A percentile compares a stretch with the other conserved stretches of the same genome.
phyloP scores from a whole-genome alignment of 2,888 invertebrate species.

The Fragum fragum region DNA sequence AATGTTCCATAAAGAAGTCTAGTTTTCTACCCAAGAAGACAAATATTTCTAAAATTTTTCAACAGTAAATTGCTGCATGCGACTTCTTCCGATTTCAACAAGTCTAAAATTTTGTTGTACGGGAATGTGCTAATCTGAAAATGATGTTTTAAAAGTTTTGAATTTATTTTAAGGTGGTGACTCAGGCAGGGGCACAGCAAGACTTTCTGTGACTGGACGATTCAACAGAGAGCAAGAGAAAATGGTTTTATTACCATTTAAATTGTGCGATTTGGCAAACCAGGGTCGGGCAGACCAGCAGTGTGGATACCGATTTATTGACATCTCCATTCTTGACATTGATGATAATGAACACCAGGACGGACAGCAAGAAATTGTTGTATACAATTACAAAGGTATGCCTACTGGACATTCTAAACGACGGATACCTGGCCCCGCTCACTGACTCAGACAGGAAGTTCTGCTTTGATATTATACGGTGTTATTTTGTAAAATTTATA shows the following conservation, averaged over 20 bases:
- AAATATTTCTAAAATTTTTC: not conserved
- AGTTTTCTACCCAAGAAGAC: too few species aligned
- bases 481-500: too few species aligned
- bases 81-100: too few species aligned
- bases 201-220: conserved; percentile 95
- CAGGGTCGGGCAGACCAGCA: conserved; percentile 93
- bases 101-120: too few species aligned
- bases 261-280: conserved; percentile 98
- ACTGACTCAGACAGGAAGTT: too few species aligned
- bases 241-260: conserved; percentile 98
- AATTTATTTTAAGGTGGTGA: conserved; percentile 86
- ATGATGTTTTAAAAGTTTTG: too few species aligned
- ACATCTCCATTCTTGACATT: conserved; percentile 98
- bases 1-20: too few species aligned
- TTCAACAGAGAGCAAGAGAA: conserved; percentile 98
- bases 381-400: conserved; percentile 96
- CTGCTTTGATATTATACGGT: too few species aligned
- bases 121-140: too few species aligned
- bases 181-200: conserved; percentile 92
- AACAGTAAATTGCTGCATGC: too few species aligned
- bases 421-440: too few species aligned
- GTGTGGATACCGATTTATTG: conserved; percentile 98
- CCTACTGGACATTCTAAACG: too few species aligned
- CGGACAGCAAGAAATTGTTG: conserved; percentile 97
- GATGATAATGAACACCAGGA: conserved; percentile 99